A percentile compares a stretch with the other conserved stretches of the same genome.
These are phyloP conservation scores for Idaea biselata DNA, from an alignment of 2,888 invertebrate genomes.

Conservation along the genomic window DNA sequence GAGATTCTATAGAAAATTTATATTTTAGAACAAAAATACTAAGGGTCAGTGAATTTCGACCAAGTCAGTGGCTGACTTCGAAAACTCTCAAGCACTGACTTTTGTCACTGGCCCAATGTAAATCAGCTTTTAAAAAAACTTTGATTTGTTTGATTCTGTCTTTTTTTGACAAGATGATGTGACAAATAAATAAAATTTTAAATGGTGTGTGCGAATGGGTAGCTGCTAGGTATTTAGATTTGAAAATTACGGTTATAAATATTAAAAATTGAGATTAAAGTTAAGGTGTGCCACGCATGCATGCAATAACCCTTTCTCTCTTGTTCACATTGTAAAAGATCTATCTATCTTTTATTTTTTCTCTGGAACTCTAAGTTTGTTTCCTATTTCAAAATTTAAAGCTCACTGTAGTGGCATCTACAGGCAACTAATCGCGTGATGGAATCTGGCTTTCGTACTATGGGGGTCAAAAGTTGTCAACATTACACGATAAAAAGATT, in stretches of 20 bases:
- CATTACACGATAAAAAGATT: background rate
- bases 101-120: background rate
- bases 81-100: background rate
- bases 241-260: slow-evolving; percentile 14
- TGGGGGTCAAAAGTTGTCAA: no score
- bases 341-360: background rate
- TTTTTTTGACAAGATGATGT: slow-evolving; percentile 13
- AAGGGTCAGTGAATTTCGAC: background rate
- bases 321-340: background rate
- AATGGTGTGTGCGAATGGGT: slow-evolving; percentile 14
- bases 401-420: background rate
- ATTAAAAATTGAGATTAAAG: slow-evolving; percentile 10
- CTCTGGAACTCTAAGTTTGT: background rate
- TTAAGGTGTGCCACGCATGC: slow-evolving; percentile 14
- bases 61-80: no score
- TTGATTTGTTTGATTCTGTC: background rate
- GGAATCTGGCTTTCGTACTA: background rate
- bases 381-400: background rate
- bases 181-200: slow-evolving; percentile 8
- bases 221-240: slow-evolving; percentile 24
- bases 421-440: background rate
- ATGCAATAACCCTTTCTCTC: slow-evolving; percentile 1
- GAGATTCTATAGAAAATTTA: no score
- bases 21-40: no score
- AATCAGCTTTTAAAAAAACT: background rate